A percentile compares a stretch with the other conserved stretches of the same genome.
phyloP scores from a whole-genome alignment of 2,888 invertebrate species.

The Lycophotia porphyrea region DNA sequence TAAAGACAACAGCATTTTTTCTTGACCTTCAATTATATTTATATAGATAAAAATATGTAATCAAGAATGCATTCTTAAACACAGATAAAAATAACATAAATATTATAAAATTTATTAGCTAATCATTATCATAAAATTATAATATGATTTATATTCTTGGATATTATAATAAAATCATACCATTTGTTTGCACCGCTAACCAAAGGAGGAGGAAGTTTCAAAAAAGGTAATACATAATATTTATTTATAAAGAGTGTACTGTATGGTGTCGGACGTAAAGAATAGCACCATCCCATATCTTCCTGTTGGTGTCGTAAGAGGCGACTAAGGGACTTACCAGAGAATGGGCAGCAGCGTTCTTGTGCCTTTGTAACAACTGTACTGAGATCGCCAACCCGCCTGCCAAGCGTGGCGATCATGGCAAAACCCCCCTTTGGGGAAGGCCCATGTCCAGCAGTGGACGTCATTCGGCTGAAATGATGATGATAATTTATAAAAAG shows the following conservation, averaged over 20 bases:
- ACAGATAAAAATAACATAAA: not conserved
- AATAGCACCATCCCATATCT: too few relatives aligned
- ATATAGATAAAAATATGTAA: not conserved
- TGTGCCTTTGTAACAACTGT: too few relatives aligned
- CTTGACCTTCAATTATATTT: slow-evolving; percentile 8
- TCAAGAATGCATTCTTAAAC: not conserved
- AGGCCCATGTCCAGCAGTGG: too few relatives aligned
- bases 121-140: not conserved
- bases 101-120: not conserved
- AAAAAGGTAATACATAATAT: slow-evolving; percentile 82
- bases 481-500: not conserved
- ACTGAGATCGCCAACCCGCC: too few relatives aligned
- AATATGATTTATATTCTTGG: too few relatives aligned
- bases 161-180: not conserved
- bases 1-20: not conserved
- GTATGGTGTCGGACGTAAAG: too few relatives aligned
- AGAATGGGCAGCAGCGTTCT: too few relatives aligned
- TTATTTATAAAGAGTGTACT: not conserved
- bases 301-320: too few relatives aligned
- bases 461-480: too few relatives aligned
- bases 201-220: slow-evolving; percentile 81
- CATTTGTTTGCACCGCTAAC: slow-evolving; percentile 65
- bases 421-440: too few relatives aligned
- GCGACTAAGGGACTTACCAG: too few relatives aligned
- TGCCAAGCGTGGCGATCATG: too few relatives aligned